phyloP scores from a whole-genome alignment of 2,797 vertebrate species.

The Hirundo rustica region DNA sequence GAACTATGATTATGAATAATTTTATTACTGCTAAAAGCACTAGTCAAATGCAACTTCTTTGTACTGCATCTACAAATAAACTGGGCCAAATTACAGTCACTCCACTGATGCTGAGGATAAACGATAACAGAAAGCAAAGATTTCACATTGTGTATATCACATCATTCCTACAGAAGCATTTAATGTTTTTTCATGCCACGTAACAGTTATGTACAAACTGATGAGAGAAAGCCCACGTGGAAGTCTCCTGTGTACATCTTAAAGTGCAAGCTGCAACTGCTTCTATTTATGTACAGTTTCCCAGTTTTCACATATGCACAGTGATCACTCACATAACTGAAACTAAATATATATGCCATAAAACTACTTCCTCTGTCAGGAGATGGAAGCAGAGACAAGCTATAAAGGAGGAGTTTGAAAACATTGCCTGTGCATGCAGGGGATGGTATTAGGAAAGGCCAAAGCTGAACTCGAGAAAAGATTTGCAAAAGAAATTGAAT shows the following conservation, averaged over 20 bases:
- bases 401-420: neutral
- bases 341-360: neutral
- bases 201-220: neutral
- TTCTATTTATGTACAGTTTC: neutral
- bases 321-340: neutral
- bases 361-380: conserved; percentile 22
- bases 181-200: neutral
- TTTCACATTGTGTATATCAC: neutral
- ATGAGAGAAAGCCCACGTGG: neutral
- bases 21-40: neutral
- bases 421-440: neutral
- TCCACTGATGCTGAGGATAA: neutral
- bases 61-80: neutral
- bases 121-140: neutral
- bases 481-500: neutral
- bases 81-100: neutral
- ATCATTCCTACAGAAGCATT: neutral
- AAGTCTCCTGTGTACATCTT: neutral
- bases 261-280: neutral
- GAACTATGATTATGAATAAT: neutral
- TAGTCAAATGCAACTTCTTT: neutral
- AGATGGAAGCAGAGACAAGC: conserved; percentile 39
- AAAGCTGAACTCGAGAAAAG: neutral
- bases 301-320: neutral
- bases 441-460: neutral